Evolutionary conservation across 2,113 vertebrate species (phyloP).

Genomic region (Plestiodon gilberti): DNA sequence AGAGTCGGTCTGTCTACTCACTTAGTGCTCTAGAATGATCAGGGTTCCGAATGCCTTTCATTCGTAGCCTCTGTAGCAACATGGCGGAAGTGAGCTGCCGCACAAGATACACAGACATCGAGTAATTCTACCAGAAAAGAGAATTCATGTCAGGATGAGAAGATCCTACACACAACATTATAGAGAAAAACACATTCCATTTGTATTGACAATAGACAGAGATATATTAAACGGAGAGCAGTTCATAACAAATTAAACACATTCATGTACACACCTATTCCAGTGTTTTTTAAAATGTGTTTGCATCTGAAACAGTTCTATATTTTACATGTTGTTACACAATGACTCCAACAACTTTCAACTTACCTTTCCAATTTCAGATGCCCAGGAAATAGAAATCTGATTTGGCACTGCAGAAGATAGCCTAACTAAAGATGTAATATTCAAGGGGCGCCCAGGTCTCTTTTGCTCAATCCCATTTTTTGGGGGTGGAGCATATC

Average conservation of each 20-base stretch:
- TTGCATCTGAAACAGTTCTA: background rate
- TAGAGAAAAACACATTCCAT: background rate
- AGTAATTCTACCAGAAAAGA: slow-evolving; percentile 87
- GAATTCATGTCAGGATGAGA: slow-evolving; percentile 7
- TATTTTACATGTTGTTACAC: background rate
- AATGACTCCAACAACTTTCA: background rate
- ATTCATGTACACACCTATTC: background rate
- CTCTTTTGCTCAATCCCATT: slow-evolving; percentile 97
- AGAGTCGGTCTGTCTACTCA: slow-evolving; percentile 76
- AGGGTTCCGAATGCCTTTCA: slow-evolving; percentile 97
- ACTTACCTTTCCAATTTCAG: slow-evolving; percentile 95
- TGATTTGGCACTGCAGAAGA: slow-evolving; percentile 97
- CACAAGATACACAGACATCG: slow-evolving; percentile 96
- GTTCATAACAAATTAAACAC: background rate
- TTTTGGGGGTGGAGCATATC: slow-evolving; percentile 93
- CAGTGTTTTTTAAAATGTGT: background rate
- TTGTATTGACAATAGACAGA: background rate
- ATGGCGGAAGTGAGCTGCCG: slow-evolving; percentile 94
- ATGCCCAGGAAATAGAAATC: slow-evolving; percentile 96
- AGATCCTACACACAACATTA: too few relatives aligned
- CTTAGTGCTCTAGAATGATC: slow-evolving; percentile 98
- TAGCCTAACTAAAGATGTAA: slow-evolving; percentile 92
- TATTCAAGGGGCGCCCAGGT: slow-evolving; percentile 92
- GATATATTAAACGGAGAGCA: too few relatives aligned
- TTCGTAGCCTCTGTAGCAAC: slow-evolving; percentile 92